phyloP scores from a whole-genome alignment of 2,113 vertebrate species.

The Gadus macrocephalus region DNA sequence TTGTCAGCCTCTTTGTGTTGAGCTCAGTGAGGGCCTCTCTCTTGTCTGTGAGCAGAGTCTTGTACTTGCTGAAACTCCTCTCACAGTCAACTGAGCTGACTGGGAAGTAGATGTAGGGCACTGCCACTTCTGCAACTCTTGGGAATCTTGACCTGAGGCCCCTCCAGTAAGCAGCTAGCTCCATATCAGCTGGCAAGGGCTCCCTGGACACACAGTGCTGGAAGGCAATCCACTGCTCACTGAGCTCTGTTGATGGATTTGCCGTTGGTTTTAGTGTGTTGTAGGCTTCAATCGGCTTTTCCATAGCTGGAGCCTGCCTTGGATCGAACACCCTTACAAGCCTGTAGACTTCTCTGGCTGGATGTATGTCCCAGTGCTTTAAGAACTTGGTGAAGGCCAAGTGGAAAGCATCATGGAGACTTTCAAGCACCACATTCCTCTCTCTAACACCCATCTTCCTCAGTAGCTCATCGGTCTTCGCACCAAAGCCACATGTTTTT shows the following conservation, averaged over 20 bases:
- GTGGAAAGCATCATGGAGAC: slow-evolving; percentile 4
- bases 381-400: slow-evolving; percentile 23
- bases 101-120: slow-evolving; percentile 19
- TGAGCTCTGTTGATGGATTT: slow-evolving; percentile 8
- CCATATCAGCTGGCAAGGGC: not conserved
- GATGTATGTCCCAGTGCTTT: slow-evolving; percentile 20
- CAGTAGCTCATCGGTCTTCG: slow-evolving; percentile 14
- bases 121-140: slow-evolving; percentile 13
- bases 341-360: slow-evolving; percentile 14
- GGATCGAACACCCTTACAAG: slow-evolving; percentile 24
- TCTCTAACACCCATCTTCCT: slow-evolving; percentile 9
- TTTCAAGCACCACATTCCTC: slow-evolving; percentile 11
- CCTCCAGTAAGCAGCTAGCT: slow-evolving; percentile 18
- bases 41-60: slow-evolving; percentile 12
- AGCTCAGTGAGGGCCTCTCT: slow-evolving; percentile 15
- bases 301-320: slow-evolving; percentile 18
- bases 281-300: slow-evolving; percentile 17
- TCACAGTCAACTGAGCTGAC: slow-evolving; percentile 22
- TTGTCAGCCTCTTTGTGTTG: slow-evolving; percentile 14
- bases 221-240: slow-evolving; percentile 12
- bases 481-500: slow-evolving; percentile 24
- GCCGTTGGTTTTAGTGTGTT: not conserved
- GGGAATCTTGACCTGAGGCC: slow-evolving; percentile 13
- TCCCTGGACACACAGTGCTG: slow-evolving; percentile 9
- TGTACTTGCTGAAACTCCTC: slow-evolving; percentile 25